phyloP scores from a whole-genome alignment of 37 sponge, comb jelly and placozoan genomes.

The Haliclona indistincta region DNA sequence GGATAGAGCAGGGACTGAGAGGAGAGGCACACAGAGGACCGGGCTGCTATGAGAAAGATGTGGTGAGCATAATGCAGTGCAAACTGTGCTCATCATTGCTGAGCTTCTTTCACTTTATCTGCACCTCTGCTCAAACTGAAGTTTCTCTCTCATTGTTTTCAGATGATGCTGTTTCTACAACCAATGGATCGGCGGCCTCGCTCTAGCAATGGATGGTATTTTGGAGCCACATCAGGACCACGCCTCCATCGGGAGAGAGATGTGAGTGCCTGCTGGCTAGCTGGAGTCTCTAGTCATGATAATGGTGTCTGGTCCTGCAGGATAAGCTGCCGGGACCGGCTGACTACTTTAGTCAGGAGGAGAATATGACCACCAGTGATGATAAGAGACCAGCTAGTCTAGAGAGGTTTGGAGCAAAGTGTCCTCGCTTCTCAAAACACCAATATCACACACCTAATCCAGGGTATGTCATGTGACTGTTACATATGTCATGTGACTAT shows the following conservation, averaged over 20 bases:
- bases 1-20: slow-evolving; percentile 61
- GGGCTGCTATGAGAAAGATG: slow-evolving; percentile 46
- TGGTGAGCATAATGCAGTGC: slow-evolving; percentile 27
- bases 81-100: too few relatives aligned
- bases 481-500: not conserved
- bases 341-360: too few relatives aligned
- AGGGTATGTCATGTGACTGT: slow-evolving; percentile 16
- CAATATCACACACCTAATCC: not conserved
- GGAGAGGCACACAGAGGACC: slow-evolving; percentile 54
- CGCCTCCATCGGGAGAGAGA: not conserved
- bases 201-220: slow-evolving; percentile 47
- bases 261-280: not conserved
- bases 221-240: slow-evolving; percentile 38
- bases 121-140: too few relatives aligned
- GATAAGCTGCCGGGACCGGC: slow-evolving; percentile 47
- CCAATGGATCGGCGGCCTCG: slow-evolving; percentile 27
- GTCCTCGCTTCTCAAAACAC: slow-evolving; percentile 14
- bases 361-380: not conserved
- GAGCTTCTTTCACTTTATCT: too few relatives aligned
- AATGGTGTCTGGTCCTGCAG: not conserved
- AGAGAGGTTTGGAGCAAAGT: slow-evolving; percentile 17
- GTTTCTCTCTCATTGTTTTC: not conserved
- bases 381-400: slow-evolving; percentile 51
- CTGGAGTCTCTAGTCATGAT: not conserved
- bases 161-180: slow-evolving; percentile 50